Base-by-base conservation (phyloP, 2,113 vertebrate species). In the Thamnophis sirtalis region DNA sequence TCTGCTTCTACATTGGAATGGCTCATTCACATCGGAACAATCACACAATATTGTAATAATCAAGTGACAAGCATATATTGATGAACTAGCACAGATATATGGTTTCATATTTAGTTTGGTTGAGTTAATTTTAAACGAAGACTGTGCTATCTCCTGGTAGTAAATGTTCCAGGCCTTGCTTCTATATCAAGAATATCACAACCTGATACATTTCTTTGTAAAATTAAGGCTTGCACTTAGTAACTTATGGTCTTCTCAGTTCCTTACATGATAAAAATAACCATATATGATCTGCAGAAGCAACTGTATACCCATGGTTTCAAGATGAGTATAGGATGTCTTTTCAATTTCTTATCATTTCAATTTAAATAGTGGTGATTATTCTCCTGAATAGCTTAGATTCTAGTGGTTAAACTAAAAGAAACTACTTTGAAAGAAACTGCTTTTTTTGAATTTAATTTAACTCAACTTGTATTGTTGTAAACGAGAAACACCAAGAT, bases 401-500 rank as follows among this genome's bases (percentile, higher is more conserved):
- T 80, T 92, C 15, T 55, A 88, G 60, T 17, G n/a, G 9, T 91
- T 91, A 92, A 87, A 94, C 26, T 68, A 63, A 89, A 28, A 80
- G 49, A 91, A 60, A 15, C 4, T 92, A 89, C 56, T 93, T 86
- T 91, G 93, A 88, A 87, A 56, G 0, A 38, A 87, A 68, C 51
- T 91, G 1, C 22, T 91, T 63, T 33, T 51, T 13, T 88, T 89
- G 4, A 24, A 13, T 60, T 89, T 93, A 55, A 51, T 92, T 89
- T 90, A 63, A 56, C 48, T 54, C n/a, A 2, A 92, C 56, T n/a
- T 84, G 26, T 90, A 55, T 68, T 90, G 91, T 87, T 93, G 56
- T 51, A 87, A 38, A 60, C 95, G 94, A 93, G 91, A 56, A 93
- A 91, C 91, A 91, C 55, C 88, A 21, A 93, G 90, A 88, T 93